Base-by-base conservation (phyloP, 64 coral and sea anemone genomes). In the Dendronephthya gigantea region DNA sequence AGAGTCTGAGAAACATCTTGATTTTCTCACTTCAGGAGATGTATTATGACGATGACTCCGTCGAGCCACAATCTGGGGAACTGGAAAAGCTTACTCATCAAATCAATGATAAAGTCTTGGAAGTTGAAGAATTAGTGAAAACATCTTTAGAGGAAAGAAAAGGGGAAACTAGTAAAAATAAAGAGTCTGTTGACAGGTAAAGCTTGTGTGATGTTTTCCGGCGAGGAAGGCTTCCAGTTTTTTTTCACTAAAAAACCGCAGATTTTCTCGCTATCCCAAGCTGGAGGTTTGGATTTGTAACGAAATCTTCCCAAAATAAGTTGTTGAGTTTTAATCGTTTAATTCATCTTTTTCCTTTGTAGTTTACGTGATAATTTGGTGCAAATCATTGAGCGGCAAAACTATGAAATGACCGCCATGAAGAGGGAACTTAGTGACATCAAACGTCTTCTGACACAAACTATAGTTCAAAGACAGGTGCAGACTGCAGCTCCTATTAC, bases 31-130 rank as follows among this genome's bases (percentile, higher is more conserved):
- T 79, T 34, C 22, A 79, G 72, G 72, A 79, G 36, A 33, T 79
- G 72, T 79, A 79, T 79, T 79, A 79, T 79, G 72, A 79, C 36
- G 72, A 79, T 29, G 72, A 79, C 32, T 79, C 72, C 9, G 13
- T 79, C 12, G 32, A 16, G 5, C 32, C 32, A 12, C 30, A 79
- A 14, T 79, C 72, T 0, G 72, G 72, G 7, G 72, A 34, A 33
- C 29, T 62, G 55, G 55, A 62, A 62, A 9, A 27, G 25, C 55
- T 62, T 62, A 62, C 55, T 1, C 17, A 62, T 62, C 55, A 62
- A 23, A 62, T 62, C 19, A 62, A 62, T 62, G 19, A 62, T 13
- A 62, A 62, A 62, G 17, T 62, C 7, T 9, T 62, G 19, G 55
- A 62, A 62, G 55, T 62, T 27, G 55, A 62, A 62, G 55, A 62